Percentiles rank a stretch among this genome's conserved stretches.
Conservation (phyloP, 2,888 invertebrate genomes). For the Eumacrocentrus americanus region DNA sequence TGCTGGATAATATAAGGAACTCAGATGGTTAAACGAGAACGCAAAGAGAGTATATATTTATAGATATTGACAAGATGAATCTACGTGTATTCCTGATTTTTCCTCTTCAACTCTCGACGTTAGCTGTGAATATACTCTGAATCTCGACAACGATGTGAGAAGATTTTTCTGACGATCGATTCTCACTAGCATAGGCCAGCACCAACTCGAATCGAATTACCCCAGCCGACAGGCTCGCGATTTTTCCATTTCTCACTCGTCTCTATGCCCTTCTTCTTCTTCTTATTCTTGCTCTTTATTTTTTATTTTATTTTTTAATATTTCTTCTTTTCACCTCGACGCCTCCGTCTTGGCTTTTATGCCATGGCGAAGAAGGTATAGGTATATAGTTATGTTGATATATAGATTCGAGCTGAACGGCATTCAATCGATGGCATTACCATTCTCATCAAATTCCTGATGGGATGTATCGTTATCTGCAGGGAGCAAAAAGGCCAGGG, state of each 20-base stretch:
- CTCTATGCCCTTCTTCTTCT: too few species aligned
- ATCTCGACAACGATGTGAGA: too few species aligned
- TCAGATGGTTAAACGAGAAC: too few species aligned
- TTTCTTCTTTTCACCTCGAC: neutral
- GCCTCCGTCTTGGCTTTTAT: too few species aligned
- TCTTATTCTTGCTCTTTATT: too few species aligned
- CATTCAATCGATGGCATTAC: slow-evolving; percentile 9
- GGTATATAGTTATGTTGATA: too few species aligned
- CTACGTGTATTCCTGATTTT: neutral
- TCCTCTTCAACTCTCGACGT: neutral
- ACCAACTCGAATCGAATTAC: slow-evolving; percentile 12
- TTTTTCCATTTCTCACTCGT: slow-evolving; percentile 9
- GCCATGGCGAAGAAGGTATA: too few species aligned
- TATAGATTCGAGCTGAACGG: neutral
- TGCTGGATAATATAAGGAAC: too few species aligned
- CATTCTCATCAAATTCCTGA: slow-evolving; percentile 14
- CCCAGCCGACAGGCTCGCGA: slow-evolving; percentile 2
- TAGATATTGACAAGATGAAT: neutral
- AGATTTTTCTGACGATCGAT: slow-evolving; percentile 8
- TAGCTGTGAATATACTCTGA: neutral
- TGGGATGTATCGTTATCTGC: neutral
- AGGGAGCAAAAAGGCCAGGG: too few species aligned
- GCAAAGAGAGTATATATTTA: too few species aligned
- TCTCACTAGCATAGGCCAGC: neutral
- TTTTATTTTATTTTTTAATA: neutral